Conservation (phyloP, 1,140 invertebrate genomes). For the Macrobrachium rosenbergii region DNA sequence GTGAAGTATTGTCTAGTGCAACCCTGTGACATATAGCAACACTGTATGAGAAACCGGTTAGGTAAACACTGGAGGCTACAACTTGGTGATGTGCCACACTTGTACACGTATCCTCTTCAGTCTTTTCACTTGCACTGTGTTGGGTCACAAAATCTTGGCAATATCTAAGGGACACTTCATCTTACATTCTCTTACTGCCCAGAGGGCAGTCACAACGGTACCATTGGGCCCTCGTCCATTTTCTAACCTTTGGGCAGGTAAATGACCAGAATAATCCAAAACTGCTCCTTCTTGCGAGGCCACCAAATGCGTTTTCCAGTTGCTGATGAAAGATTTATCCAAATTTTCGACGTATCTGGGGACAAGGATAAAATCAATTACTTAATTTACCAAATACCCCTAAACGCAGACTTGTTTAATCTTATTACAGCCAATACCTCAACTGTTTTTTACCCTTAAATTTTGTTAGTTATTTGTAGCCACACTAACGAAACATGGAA, state of each 20-base stretch:
- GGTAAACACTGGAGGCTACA: slow-evolving; percentile 19
- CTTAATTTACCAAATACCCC: too few relatives aligned
- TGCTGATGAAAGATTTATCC: slow-evolving; percentile 49
- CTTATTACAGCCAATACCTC: too few relatives aligned
- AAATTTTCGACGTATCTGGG: slow-evolving; percentile 60
- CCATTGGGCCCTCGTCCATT: slow-evolving; percentile 84
- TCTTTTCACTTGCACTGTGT: slow-evolving; percentile 38
- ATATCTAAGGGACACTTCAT: slow-evolving; percentile 84
- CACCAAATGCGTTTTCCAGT: slow-evolving; percentile 58
- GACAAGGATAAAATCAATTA: not conserved
- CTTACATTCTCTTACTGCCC: slow-evolving; percentile 94
- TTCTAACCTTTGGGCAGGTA: slow-evolving; percentile 86
- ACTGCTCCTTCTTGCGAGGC: slow-evolving; percentile 55
- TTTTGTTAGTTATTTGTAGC: too few relatives aligned
- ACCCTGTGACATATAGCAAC: slow-evolving; percentile 46
- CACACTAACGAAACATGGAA: too few relatives aligned
- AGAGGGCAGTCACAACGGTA: slow-evolving; percentile 88
- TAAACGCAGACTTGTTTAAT: too few relatives aligned
- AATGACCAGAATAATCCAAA: slow-evolving; percentile 52
- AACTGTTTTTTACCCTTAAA: not conserved
- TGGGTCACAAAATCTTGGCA: slow-evolving; percentile 68
- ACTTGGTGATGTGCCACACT: not conserved
- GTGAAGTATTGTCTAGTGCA: not conserved
- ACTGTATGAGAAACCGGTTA: slow-evolving; percentile 42
- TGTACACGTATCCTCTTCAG: slow-evolving; percentile 37